Base-by-base conservation (phyloP, 2,888 invertebrate species). In the Lepeophtheirus nordmannii region DNA sequence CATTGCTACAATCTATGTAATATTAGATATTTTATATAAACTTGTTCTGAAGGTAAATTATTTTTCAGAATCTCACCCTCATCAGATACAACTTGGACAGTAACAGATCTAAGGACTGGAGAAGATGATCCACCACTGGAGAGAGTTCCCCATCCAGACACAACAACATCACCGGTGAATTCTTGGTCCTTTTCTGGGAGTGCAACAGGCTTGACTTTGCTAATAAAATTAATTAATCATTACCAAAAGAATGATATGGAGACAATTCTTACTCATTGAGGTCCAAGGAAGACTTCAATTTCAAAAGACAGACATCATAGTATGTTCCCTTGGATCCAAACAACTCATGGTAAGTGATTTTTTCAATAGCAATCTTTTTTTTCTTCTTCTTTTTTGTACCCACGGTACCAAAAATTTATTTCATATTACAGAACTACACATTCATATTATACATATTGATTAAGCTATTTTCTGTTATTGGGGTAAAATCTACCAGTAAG, bases 291-390 rank as follows among this genome's bases (percentile, higher is more conserved):
- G 73, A 8, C 59, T 70, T 76, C 62, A 89, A 75, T 67, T 81
- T 80, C 0, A 92, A 74, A 1, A 93, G 73, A 0, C 86, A 90
- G 67, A 93, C 85, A 73, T 93, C 92, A 71, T 85, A 85, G 59
- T 81, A 82, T 71, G 80, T 84, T 23, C 80, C 75, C 1, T 74
- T 77, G 0, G 82, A 72, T 73, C 79, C 82, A 75, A 85, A 90
- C 1, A 79, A 72, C 69, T 86, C 85, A 73, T 90, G 89, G 12
- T 83, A 75, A 67, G 81, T 79, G 67, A 77, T 78, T 62, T 76
- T 76, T 62, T 80, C 2, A 5, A 30, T 7, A 30, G 30, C 30
- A 30, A 30, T 30, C n/a, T n/a, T n/a, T n/a, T n/a, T n/a, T n/a
- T n/a, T n/a, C n/a, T n/a, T n/a, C n/a, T n/a, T n/a, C n/a, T n/a